Conservation (phyloP, 1,140 invertebrate genomes). For the Harpegnathos saltator region DNA sequence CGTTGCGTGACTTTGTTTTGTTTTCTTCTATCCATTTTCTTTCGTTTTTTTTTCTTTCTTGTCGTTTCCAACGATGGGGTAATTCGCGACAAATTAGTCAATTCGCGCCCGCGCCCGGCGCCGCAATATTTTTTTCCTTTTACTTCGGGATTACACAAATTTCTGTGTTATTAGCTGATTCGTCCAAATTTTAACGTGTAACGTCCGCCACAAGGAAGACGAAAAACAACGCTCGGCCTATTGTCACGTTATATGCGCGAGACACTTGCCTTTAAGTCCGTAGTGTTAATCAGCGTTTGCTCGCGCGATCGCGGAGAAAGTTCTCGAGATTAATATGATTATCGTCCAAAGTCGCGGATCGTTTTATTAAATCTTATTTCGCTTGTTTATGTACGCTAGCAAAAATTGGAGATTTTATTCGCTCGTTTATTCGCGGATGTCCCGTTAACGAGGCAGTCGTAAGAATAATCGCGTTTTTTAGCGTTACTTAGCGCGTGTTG, state of each 20-base stretch:
- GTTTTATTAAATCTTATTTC: slow-evolving; percentile 53
- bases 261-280: slow-evolving; percentile 69
- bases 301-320: slow-evolving; percentile 7
- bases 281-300: slow-evolving; percentile 56
- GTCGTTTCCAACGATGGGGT: neutral
- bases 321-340: slow-evolving; percentile 51
- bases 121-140: slow-evolving; percentile 53
- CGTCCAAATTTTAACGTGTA: slow-evolving; percentile 59
- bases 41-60: slow-evolving; percentile 17
- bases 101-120: slow-evolving; percentile 38
- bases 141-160: slow-evolving; percentile 49
- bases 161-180: slow-evolving; percentile 54
- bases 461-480: slow-evolving; percentile 31
- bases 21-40: slow-evolving; percentile 35
- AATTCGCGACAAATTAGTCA: slow-evolving; percentile 46
- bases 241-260: slow-evolving; percentile 65
- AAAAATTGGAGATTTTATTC: slow-evolving; percentile 63
- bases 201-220: slow-evolving; percentile 57
- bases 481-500: neutral
- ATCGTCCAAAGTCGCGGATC: slow-evolving; percentile 22
- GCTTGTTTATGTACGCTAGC: slow-evolving; percentile 43
- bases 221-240: slow-evolving; percentile 68
- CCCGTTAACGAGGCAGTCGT: neutral
- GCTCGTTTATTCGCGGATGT: slow-evolving; percentile 17
- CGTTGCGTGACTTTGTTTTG: slow-evolving; percentile 35